Percentiles rank a stretch among this genome's conserved stretches.
phyloP scores from a whole-genome alignment of 2,888 invertebrate species.

The Heliothis peltigera region DNA sequence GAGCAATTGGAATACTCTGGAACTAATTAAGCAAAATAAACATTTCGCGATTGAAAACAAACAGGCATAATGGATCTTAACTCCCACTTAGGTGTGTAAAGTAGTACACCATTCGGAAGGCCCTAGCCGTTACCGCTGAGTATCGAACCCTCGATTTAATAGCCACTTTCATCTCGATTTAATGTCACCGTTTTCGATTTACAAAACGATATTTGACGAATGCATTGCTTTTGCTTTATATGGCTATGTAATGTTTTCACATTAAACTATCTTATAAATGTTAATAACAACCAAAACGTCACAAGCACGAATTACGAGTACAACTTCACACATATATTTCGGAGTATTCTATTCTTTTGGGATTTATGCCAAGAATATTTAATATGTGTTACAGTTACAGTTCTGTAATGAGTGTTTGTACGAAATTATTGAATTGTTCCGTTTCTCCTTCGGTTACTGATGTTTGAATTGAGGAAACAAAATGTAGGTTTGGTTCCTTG shows the following conservation, averaged over 20 bases:
- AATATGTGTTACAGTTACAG: constrained; percentile 23
- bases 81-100: constrained; percentile 38
- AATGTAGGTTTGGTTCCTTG: constrained; percentile 2
- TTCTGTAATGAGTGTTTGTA: constrained; percentile 31
- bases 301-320: constrained; percentile 33
- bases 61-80: constrained; percentile 40
- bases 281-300: constrained; percentile 36
- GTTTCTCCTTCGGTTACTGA: constrained; percentile 12
- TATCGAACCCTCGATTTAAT: constrained; percentile 42
- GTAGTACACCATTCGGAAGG: constrained; percentile 40
- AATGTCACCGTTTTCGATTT: constrained; percentile 47
- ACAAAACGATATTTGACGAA: constrained; percentile 34
- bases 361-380: constrained; percentile 54
- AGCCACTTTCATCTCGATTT: constrained; percentile 35
- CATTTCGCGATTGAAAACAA: constrained; percentile 46
- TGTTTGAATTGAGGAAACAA: constrained; percentile 21
- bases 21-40: constrained; percentile 49
- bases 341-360: constrained; percentile 51
- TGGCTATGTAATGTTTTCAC: constrained; percentile 34
- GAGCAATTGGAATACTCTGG: constrained; percentile 36
- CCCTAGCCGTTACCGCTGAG: constrained; percentile 35
- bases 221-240: constrained; percentile 43
- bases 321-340: constrained; percentile 45
- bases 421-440: constrained; percentile 10
- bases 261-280: constrained; percentile 42